Conservation (phyloP, 2,888 invertebrate species). For the Mechanitis mazaeus region DNA sequence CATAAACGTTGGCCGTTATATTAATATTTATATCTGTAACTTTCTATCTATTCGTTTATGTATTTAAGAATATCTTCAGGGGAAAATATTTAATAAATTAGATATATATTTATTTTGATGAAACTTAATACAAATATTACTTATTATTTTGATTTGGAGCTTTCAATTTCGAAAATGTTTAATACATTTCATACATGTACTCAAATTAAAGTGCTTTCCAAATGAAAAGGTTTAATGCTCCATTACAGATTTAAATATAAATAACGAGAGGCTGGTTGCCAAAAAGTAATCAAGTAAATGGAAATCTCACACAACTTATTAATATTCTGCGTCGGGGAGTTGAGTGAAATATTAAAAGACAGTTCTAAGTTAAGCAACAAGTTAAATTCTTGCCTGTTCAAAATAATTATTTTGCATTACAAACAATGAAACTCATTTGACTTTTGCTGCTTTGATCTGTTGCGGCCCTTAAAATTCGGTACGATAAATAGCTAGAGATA, state of each 20-base stretch:
- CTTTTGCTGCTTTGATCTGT: slow-evolving; percentile 31
- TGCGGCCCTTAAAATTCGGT: slow-evolving; percentile 40
- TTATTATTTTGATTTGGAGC: slow-evolving; percentile 4
- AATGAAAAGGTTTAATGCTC: slow-evolving; percentile 17
- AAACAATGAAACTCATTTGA: slow-evolving; percentile 28
- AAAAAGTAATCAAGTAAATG: slow-evolving; percentile 29
- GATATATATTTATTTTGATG: not conserved
- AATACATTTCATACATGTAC: slow-evolving; percentile 6
- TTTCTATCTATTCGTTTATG: not conserved
- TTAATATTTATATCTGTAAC: not conserved
- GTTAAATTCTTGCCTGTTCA: slow-evolving; percentile 29
- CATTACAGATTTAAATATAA: slow-evolving; percentile 21
- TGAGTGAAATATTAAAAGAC: slow-evolving; percentile 28
- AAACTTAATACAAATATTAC: not conserved
- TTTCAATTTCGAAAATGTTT: slow-evolving; percentile 5
- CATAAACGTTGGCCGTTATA: slow-evolving; percentile 12
- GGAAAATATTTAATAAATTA: no score
- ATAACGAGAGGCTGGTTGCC: slow-evolving; percentile 24
- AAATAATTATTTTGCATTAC: slow-evolving; percentile 33
- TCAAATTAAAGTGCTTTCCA: slow-evolving; percentile 18
- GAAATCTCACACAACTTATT: slow-evolving; percentile 28
- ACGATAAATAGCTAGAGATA: slow-evolving; percentile 38
- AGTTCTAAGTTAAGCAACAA: slow-evolving; percentile 31
- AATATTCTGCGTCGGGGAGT: slow-evolving; percentile 27
- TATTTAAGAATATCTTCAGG: no score